Evolutionary conservation across 2,113 vertebrate species (phyloP), one percentile per base, ranked within the genome.

Genomic region (Panthera leo): DNA sequence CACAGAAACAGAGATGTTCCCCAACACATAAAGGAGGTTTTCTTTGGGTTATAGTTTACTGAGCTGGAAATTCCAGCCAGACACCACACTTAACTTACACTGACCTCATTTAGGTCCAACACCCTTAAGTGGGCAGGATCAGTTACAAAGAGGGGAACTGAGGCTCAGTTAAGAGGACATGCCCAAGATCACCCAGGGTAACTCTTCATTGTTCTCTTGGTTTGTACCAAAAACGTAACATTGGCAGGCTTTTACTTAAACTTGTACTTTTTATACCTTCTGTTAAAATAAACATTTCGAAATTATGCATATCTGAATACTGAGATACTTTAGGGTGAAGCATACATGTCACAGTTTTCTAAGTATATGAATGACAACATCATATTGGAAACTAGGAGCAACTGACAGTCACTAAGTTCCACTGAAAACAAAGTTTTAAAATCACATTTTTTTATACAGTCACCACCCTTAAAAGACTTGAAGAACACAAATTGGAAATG

Each of bases 371-470:
- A 63, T 34, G n/a, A 51, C 61, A 23, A 18, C 3, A 92, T 53
- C 7, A 5, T 48, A 53, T 16, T 19, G n/a, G 61, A 87, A 94
- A 94, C 9, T 1, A 68, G 7, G 63, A 83, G 68, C 39, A 84
- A 70, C 48, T 76, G 90, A 68, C 36, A 79, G 18, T 39, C 48
- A 93, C 42, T 45, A 55, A 83, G 61, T 51, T 76, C 58, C 80
- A 85, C 55, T 82, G 39, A 92, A 88, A 96, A 89, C 39, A 79
- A 88, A 68, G 36, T 48, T 85, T 58, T 51, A 85, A 92, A 89
- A 61, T 51, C 29, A 79, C n/a, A 4, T 18, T 88, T n/a, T 83
- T 68, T 29, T 55, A 48, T 12, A 86, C 6, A 65, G 14, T 45
- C 87, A 31, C 39, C 39, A 88, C 10, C 73, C 4, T 9, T 63